Base-by-base conservation (phyloP, 2,113 vertebrate species). In the Suncus etruscus region DNA sequence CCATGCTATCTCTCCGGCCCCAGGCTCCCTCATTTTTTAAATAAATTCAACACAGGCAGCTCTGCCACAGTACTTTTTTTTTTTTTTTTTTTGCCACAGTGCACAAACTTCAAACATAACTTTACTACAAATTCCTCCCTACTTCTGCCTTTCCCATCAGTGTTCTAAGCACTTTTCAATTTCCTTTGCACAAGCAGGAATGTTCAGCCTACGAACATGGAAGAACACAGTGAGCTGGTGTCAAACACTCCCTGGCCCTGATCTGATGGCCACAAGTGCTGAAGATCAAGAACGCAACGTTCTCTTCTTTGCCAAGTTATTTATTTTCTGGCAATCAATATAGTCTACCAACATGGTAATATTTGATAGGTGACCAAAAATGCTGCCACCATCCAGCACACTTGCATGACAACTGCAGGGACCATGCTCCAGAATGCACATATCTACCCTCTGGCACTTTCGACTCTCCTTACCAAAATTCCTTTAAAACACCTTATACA, bases 281-380 rank as follows among this genome's bases (percentile, higher is more conserved):
- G 66, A 51, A 51, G 24, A 50, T 83, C 31, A 86, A 93, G 18
- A 79, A 51, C 11, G 58, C 22, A 94, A 69, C 79, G 83, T 51
- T 82, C 18, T 39, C 32, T n/a, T 92, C 66, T 91, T 93, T 72
- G 83, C 81, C 58, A 88, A 3, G 66, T 84, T 82, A 93, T 84
- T 86, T 31, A 76, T 51, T 90, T 32, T 73, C 68, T 16, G 63
- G 27, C 48, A 76, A n/a, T 39, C 69, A 47, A n/a, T 29, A n/a
- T 69, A 68, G 48, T 84, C 3, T 74, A 72, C 2, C 8, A 54
- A 54, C 54, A 39, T 39, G 39, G 39, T 39, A 39, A 39, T 39
- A 39, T 39, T 39, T 39, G 39, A 39, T 39, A 54, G 18, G 54
- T 54, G 54, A 16, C 11, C 9, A 51, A 91, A 73, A 87, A 83